These are phyloP conservation scores for Eilema griseolum DNA, from an alignment of 2,888 invertebrate genomes.

Conservation along the genomic window DNA sequence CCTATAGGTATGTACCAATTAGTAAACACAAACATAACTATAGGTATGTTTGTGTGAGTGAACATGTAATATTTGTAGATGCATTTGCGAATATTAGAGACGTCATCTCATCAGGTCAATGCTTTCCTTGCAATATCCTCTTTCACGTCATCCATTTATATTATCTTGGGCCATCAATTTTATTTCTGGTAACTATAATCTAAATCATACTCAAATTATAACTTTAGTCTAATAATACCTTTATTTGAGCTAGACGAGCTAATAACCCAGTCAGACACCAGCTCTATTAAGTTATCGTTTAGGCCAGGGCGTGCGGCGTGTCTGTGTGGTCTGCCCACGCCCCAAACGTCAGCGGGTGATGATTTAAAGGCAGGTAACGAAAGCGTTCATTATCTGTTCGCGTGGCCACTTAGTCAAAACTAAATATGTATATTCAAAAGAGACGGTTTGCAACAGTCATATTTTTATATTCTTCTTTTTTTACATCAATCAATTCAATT, in stretches of 20 bases:
- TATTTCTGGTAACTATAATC: too few relatives aligned
- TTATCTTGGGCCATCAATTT: too few relatives aligned
- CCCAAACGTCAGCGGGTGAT: slow-evolving; percentile 38
- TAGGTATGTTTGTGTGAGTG: too few relatives aligned
- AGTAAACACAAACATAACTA: too few relatives aligned
- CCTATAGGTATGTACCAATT: too few relatives aligned
- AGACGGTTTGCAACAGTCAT: not conserved
- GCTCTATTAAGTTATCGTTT: slow-evolving; percentile 30
- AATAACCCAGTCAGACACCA: slow-evolving; percentile 32
- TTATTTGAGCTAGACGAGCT: slow-evolving; percentile 23
- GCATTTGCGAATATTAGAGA: too few relatives aligned
- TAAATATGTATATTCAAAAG: not conserved
- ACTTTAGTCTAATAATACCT: not conserved
- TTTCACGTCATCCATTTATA: too few relatives aligned
- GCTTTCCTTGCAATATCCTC: too few relatives aligned
- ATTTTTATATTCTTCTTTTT: too few relatives aligned
- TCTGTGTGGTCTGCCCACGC: slow-evolving; percentile 38
- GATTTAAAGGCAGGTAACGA: slow-evolving; percentile 44
- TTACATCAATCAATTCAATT: too few relatives aligned
- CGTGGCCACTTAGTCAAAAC: slow-evolving; percentile 45
- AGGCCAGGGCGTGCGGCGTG: not conserved
- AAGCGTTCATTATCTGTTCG: slow-evolving; percentile 49
- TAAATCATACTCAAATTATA: not conserved
- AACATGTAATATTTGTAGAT: too few relatives aligned
- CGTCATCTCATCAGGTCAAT: too few relatives aligned